Base-by-base conservation (phyloP, 2,797 vertebrate genomes). In the Merluccius polli region DNA sequence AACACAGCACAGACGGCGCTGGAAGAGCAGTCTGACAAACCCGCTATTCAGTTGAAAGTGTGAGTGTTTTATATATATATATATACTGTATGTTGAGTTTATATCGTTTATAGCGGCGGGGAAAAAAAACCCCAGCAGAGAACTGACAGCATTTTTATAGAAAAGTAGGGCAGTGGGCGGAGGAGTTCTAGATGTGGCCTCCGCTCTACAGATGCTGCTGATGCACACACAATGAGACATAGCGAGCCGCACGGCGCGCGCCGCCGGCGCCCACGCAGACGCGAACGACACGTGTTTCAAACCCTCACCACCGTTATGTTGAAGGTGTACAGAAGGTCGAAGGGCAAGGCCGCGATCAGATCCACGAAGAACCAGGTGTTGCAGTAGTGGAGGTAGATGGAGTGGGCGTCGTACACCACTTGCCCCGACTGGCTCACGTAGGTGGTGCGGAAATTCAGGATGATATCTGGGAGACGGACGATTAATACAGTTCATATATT, bases 281-380 rank as follows among this genome's bases (percentile, higher is more conserved):
- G 27, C 13, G 30, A n/a, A 1, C 1, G 3, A 2, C n/a, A n/a
- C 52, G 10, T 59, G 52, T 10, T n/a, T n/a, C 52, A 84, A n/a
- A 4, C 24, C 72, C 96, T 95, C 88, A 99, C 97, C 95, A 99
- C 97, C 0, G 96, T 97, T 83, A 99, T 92, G 33, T 98, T 99
- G 90, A 98, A 97, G 87, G 95, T 93, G 1, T 98, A 98, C 81
- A 99, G 96, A 68, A 99, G 95, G 88, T 99, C 97, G 38, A 99
- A 99, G 72, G 97, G 97, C 89, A 99, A 87, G 4, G 97, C 97
- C 0, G 97, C 97, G 0, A 99, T 95, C 74, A 99, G 94, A 84
- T 99, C 97, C 76, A 99, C 93, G 0, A 97, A 95, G 92, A 99
- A 98, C 97, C 97, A 99, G 44, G 97, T 98, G 84, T 95, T 95